These are phyloP conservation scores for Melitaea athalia DNA, from an alignment of 2,888 invertebrate genomes.

Conservation along the genomic window DNA sequence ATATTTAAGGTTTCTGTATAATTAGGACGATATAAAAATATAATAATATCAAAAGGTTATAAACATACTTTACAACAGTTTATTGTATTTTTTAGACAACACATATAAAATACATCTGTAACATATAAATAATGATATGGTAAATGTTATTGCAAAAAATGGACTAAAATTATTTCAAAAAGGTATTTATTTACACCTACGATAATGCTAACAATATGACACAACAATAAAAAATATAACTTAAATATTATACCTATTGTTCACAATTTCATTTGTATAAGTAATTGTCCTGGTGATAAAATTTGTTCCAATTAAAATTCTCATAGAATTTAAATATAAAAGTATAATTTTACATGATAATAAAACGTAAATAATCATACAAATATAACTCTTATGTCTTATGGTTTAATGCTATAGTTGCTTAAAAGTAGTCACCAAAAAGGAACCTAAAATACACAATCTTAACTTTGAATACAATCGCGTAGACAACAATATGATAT, in stretches of 20 bases:
- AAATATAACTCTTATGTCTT: neutral
- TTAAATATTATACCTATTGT: too few relatives aligned
- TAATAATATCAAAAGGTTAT: neutral
- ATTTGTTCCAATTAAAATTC: conserved; percentile 6
- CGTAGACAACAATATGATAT: conserved; percentile 37
- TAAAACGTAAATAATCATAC: neutral
- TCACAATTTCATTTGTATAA: conserved; percentile 5
- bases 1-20: neutral
- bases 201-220: conserved; percentile 21
- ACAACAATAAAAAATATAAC: neutral
- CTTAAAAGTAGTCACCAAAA: neutral
- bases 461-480: conserved; percentile 37
- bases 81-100: neutral
- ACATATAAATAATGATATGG: too few relatives aligned
- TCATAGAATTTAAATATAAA: conserved; percentile 8
- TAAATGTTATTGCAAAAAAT: too few relatives aligned
- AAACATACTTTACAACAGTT: neutral
- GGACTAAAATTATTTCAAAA: too few relatives aligned
- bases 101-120: too few relatives aligned
- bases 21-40: neutral
- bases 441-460: neutral
- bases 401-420: neutral
- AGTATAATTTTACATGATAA: conserved; percentile 7
- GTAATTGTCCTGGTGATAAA: neutral
- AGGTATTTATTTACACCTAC: neutral